Percentiles rank a stretch among this genome's conserved stretches.
Conservation (phyloP, 2,888 invertebrate species). For the Mystacides longicornis region DNA sequence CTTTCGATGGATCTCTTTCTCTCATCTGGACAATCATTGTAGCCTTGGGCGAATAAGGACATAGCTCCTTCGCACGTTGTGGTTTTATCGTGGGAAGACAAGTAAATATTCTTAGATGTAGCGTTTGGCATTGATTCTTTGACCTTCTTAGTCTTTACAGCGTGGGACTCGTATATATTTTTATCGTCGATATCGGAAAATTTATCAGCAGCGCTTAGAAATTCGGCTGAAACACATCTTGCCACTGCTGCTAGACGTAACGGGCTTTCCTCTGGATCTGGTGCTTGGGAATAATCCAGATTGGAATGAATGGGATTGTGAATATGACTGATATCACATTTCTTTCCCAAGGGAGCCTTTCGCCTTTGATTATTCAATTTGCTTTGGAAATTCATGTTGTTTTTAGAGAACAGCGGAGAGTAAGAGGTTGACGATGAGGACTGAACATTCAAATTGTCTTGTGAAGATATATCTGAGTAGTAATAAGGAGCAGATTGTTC, state of each 20-base stretch:
- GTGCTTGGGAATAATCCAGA: conserved; percentile 31
- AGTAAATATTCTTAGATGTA: conserved; percentile 39
- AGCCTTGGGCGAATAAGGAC: conserved; percentile 10
- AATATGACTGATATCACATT: conserved; percentile 63
- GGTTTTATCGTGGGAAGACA: conserved; percentile 18
- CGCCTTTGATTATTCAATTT: conserved; percentile 69
- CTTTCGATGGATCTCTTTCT: conserved; percentile 20
- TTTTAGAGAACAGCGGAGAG: conserved; percentile 42
- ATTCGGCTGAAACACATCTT: conserved; percentile 58
- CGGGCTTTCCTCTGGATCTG: conserved; percentile 35
- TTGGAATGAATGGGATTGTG: conserved; percentile 58
- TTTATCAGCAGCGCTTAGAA: conserved; percentile 59
- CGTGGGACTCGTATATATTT: conserved; percentile 65
- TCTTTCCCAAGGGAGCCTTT: conserved; percentile 51
- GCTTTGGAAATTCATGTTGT: conserved; percentile 46
- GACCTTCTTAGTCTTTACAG: conserved; percentile 51
- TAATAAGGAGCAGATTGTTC: conserved; percentile 76
- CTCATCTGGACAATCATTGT: conserved; percentile 11
- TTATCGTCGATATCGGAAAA: conserved; percentile 59
- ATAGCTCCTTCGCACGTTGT: conserved; percentile 7
- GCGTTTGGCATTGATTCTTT: conserved; percentile 45
- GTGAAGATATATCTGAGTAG: conserved; percentile 67
- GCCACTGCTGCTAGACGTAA: conserved; percentile 52
- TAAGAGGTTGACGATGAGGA: conserved; percentile 24
- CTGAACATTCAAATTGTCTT: conserved; percentile 43